These are phyloP conservation scores for Chinchilla lanigera DNA, from an alignment of 2,113 vertebrate species.

Conservation along the genomic window DNA sequence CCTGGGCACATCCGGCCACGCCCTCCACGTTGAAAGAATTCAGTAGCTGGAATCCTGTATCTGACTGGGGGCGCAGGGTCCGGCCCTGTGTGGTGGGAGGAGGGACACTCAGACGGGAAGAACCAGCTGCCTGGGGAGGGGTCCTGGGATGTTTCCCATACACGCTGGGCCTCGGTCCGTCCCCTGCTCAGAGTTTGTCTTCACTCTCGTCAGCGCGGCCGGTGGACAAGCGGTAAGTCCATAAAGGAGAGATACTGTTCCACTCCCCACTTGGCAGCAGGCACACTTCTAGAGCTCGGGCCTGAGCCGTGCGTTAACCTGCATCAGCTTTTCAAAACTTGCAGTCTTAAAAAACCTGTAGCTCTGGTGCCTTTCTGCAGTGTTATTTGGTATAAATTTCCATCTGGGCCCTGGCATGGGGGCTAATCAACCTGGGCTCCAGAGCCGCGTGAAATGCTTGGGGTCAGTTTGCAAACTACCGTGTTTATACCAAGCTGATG, in stretches of 20 bases:
- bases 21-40: background rate
- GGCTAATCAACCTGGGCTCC: background rate
- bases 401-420: background rate
- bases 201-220: background rate
- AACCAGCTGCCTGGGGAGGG: background rate
- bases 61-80: fast-evolving
- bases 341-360: background rate
- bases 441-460: background rate
- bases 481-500: background rate
- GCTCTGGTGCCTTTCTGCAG: background rate
- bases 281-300: background rate
- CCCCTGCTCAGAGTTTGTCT: background rate
- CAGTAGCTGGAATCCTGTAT: background rate
- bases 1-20: fast-evolving
- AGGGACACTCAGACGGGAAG: too few species aligned
- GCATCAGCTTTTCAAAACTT: background rate
- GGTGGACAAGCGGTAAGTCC: background rate
- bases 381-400: background rate
- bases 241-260: background rate
- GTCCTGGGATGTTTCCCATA: background rate
- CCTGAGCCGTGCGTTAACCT: background rate
- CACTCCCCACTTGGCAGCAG: background rate
- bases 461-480: background rate
- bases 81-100: background rate
- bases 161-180: background rate